Percentiles rank a stretch among this genome's conserved stretches.
Conservation (phyloP, 1,140 invertebrate genomes). For the Drosophila pseudoobscura region DNA sequence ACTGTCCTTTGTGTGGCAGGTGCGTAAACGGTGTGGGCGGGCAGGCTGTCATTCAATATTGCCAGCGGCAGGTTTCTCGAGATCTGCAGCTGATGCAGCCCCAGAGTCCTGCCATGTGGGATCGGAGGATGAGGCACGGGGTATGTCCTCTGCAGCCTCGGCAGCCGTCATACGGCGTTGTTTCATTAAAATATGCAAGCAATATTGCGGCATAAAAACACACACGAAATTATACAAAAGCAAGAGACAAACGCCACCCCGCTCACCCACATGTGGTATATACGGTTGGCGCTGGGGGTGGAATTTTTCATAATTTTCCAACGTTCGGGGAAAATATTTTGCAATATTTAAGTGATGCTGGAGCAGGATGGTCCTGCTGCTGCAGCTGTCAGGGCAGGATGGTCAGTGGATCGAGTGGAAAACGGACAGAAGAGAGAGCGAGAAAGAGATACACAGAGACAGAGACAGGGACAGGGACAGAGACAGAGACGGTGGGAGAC, state of each 20-base stretch:
- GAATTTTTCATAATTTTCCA: constrained; percentile 77
- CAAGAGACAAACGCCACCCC: constrained; percentile 20
- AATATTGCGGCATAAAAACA: constrained; percentile 80
- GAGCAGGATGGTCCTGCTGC: not conserved
- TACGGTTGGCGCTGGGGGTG: constrained; percentile 14
- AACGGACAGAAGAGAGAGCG: constrained; percentile 34
- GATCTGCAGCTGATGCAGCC: constrained; percentile 42
- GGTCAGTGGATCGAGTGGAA: constrained; percentile 52
- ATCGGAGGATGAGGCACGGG: not conserved
- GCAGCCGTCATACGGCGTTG: constrained; percentile 65
- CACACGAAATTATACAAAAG: constrained; percentile 70
- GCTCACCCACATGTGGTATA: constrained; percentile 11
- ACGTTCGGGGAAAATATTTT: constrained; percentile 62
- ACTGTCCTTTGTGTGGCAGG: constrained; percentile 27
- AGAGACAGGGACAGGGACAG: constrained; percentile 14
- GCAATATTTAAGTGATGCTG: constrained; percentile 68
- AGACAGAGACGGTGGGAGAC: constrained; percentile 34
- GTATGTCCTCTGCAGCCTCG: constrained; percentile 36
- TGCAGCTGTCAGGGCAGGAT: constrained; percentile 50
- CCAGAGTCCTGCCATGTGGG: constrained; percentile 1
- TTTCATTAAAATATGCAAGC: constrained; percentile 81
- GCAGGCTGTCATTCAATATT: constrained; percentile 51
- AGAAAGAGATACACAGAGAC: not conserved
- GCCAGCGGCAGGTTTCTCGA: constrained; percentile 51
- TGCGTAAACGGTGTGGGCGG: constrained; percentile 32